Conservation (phyloP, 2,888 invertebrate species). For the Invenusta paracnida region DNA sequence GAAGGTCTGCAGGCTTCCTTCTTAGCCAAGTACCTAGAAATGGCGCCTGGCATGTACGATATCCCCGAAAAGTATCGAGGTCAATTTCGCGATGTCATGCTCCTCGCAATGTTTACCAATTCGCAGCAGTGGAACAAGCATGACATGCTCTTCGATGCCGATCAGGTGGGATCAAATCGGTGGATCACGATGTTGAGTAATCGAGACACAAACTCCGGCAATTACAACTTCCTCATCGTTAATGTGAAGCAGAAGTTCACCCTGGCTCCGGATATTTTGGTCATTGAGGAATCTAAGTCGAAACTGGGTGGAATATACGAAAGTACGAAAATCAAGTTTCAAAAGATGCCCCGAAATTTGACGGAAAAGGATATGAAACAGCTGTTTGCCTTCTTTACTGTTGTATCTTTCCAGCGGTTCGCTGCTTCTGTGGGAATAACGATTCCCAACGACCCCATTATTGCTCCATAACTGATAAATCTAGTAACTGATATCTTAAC, state of each 20-base stretch:
- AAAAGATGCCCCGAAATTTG: not conserved
- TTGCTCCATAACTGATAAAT: not conserved
- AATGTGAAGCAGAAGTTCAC: not conserved
- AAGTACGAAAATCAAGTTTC: not conserved
- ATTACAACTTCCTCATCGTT: constrained; percentile 20
- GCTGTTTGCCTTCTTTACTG: not conserved
- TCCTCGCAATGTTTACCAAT: not conserved
- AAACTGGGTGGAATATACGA: constrained; percentile 26
- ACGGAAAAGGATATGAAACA: constrained; percentile 20
- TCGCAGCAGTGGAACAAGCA: constrained; percentile 27
- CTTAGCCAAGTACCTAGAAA: not conserved
- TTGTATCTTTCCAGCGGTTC: constrained; percentile 20
- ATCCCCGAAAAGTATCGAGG: not conserved
- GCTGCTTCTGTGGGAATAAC: not conserved
- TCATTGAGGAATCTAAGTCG: constrained; percentile 21
- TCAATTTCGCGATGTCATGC: constrained; percentile 7
- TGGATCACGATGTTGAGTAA: constrained; percentile 18
- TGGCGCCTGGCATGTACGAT: not conserved
- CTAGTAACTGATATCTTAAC: not conserved
- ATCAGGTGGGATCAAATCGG: not conserved
- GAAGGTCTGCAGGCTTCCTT: not conserved
- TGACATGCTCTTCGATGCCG: not conserved
- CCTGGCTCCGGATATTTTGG: not conserved
- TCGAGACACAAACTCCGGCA: not conserved
- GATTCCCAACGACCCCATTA: not conserved